These are phyloP conservation scores for Agelas oroides DNA, from an alignment of 37 sponge, comb jelly and placozoan species.

Conservation along the genomic window DNA sequence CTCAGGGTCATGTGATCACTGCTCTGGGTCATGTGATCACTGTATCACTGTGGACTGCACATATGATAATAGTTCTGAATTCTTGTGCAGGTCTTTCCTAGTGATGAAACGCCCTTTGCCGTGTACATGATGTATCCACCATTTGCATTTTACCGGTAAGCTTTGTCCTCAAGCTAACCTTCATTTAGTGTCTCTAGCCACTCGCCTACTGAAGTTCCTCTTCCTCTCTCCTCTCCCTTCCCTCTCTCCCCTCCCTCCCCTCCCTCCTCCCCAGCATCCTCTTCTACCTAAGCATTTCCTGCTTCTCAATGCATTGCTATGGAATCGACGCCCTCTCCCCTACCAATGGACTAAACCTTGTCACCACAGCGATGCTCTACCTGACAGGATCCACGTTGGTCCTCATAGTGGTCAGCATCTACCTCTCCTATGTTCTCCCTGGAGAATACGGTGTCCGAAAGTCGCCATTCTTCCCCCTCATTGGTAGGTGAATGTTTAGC, in stretches of 20 bases:
- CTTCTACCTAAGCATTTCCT: conserved; percentile 63
- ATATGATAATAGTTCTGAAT: too few species aligned
- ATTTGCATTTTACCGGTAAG: conserved; percentile 77
- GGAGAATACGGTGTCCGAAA: conserved; percentile 81
- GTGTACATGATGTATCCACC: conserved; percentile 83
- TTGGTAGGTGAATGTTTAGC: conserved; percentile 52
- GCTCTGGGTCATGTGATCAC: too few species aligned
- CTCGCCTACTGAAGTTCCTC: background rate
- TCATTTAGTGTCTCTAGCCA: background rate
- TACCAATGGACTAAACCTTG: conserved; percentile 58
- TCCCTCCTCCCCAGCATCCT: conserved; percentile 35
- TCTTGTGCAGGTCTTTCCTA: conserved; percentile 51
- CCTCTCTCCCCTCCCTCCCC: background rate
- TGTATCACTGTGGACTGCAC: too few species aligned
- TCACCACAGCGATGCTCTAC: conserved; percentile 76
- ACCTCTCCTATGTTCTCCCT: conserved; percentile 78
- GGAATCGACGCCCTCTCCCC: conserved; percentile 39
- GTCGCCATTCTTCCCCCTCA: conserved; percentile 77
- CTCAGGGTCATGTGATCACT: too few species aligned
- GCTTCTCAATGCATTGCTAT: conserved; percentile 59
- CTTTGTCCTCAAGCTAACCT: background rate
- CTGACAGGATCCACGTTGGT: conserved; percentile 40
- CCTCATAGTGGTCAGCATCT: conserved; percentile 50
- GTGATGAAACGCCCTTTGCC: conserved; percentile 59
- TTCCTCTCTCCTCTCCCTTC: background rate